phyloP scores from a whole-genome alignment of 2,888 invertebrate species.

The Chouioia cunea region DNA sequence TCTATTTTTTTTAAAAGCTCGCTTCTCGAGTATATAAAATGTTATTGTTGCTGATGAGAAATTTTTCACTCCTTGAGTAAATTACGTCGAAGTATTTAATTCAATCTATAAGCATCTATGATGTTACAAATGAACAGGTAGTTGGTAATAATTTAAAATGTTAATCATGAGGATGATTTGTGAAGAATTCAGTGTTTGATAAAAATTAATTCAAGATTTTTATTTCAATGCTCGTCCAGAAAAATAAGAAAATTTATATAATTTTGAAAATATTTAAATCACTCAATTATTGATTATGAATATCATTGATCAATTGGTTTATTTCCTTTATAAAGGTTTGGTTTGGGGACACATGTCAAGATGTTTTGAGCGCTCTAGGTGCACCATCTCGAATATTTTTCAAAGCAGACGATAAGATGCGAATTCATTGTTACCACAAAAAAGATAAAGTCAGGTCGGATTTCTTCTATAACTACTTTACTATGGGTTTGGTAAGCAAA shows the following conservation, averaged over 20 bases:
- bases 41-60: too few species aligned
- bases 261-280: neutral
- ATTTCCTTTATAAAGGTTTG: conserved; percentile 71
- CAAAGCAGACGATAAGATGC: conserved; percentile 99
- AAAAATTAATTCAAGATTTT: conserved; percentile 18
- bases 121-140: conserved; percentile 23
- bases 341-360: conserved; percentile 90
- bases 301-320: conserved; percentile 16
- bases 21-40: too few species aligned
- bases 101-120: too few species aligned
- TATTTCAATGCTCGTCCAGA: neutral
- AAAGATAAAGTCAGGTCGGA: conserved; percentile 87
- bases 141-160: conserved; percentile 40
- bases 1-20: too few species aligned
- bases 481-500: conserved; percentile 86
- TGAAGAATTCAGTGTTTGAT: conserved; percentile 12
- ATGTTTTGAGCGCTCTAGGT: conserved; percentile 89
- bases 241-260: conserved; percentile 7
- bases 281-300: neutral
- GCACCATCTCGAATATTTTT: conserved; percentile 94
- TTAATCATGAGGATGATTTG: conserved; percentile 28
- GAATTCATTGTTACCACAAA: conserved; percentile 91
- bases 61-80: too few species aligned
- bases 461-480: conserved; percentile 99
- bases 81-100: too few species aligned